Conservation (phyloP, 2,113 vertebrate species). For the Galbula dea region DNA sequence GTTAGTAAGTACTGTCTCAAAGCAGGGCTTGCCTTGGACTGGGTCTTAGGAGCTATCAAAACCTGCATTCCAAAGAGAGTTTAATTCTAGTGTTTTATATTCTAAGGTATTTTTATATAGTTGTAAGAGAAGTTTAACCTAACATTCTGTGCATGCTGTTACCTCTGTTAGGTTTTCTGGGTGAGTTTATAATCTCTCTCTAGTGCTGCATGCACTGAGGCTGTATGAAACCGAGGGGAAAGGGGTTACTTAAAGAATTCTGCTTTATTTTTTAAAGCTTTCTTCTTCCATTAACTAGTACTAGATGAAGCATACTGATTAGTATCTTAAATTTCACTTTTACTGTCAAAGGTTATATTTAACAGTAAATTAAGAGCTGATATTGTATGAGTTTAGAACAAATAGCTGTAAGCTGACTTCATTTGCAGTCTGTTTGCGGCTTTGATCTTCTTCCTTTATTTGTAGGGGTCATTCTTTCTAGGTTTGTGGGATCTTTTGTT, state of each 20-base stretch:
- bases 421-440: not conserved
- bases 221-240: not conserved
- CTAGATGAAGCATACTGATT: not conserved
- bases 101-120: not conserved
- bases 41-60: not conserved
- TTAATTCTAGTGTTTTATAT: not conserved
- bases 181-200: not conserved
- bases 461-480: not conserved
- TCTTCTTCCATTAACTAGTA: not conserved
- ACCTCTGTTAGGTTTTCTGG: not conserved
- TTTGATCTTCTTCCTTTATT: not conserved
- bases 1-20: conserved; percentile 23
- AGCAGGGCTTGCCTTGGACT: not conserved
- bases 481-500: too few species aligned
- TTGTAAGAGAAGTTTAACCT: not conserved
- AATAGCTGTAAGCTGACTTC: not conserved
- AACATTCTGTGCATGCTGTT: not conserved
- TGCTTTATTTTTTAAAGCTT: not conserved
- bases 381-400: not conserved
- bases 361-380: not conserved
- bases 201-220: not conserved
- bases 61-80: not conserved
- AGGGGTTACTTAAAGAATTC: not conserved
- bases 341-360: not conserved
- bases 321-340: not conserved